Conservation (phyloP, 2,797 vertebrate species). For the Takifugu ocellatus region DNA sequence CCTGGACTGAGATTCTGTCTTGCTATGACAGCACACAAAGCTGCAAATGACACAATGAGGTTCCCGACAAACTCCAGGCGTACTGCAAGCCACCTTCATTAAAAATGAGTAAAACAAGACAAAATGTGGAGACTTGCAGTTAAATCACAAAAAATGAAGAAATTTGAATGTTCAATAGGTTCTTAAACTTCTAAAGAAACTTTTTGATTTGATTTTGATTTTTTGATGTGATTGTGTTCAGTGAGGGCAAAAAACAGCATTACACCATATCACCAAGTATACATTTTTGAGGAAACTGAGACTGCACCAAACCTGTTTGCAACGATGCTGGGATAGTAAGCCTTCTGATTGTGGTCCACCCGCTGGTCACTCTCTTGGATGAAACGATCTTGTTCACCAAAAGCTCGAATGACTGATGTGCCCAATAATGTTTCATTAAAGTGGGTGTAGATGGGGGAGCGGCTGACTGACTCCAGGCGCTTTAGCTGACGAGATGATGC, state of each 20-base stretch:
- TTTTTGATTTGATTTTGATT: too few species aligned
- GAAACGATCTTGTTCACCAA: constrained; percentile 87
- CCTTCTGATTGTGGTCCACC: constrained; percentile 93
- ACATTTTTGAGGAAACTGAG: too few species aligned
- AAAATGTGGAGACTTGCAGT: not conserved
- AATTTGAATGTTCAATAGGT: not conserved
- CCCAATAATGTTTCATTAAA: constrained; percentile 93
- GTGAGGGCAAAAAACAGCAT: too few species aligned
- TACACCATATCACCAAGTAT: too few species aligned
- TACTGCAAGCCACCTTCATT: constrained; percentile 87
- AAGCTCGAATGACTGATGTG: constrained; percentile 90
- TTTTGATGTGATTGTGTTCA: too few species aligned
- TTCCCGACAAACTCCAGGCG: constrained; percentile 92
- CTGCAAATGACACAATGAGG: constrained; percentile 87
- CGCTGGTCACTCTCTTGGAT: constrained; percentile 84
- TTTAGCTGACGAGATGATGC: constrained; percentile 93
- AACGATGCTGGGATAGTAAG: constrained; percentile 91
- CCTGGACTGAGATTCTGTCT: constrained; percentile 85
- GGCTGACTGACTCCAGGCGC: constrained; percentile 91
- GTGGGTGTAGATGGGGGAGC: constrained; percentile 92
- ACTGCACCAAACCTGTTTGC: constrained; percentile 83
- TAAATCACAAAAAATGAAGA: not conserved
- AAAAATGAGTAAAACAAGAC: constrained; percentile 8
- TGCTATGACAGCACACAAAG: constrained; percentile 86
- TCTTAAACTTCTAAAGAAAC: not conserved